These are phyloP conservation scores for Melitaea athalia DNA, from an alignment of 2,888 invertebrate genomes.

Conservation along the genomic window DNA sequence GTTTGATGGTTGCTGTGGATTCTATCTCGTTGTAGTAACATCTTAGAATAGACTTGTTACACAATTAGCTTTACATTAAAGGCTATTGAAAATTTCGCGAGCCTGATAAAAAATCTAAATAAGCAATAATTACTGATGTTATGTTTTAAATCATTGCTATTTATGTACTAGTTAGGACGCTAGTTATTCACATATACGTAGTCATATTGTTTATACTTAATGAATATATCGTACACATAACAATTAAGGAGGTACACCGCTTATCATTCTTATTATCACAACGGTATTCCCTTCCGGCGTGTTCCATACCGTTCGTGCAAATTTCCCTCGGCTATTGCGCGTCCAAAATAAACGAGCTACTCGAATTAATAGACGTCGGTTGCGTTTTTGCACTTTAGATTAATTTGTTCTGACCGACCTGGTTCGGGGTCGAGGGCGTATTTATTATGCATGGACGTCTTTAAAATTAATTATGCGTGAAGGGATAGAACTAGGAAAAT, in stretches of 20 bases:
- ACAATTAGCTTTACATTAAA: no score
- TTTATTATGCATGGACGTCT: conserved; percentile 16
- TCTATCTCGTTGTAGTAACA: no score
- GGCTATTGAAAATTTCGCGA: no score
- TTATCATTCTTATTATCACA: conserved; percentile 18
- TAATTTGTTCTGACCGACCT: conserved; percentile 27
- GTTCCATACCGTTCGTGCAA: conserved; percentile 14
- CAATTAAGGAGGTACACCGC: conserved; percentile 1
- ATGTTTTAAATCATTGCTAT: no score
- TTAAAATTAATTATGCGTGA: conserved; percentile 7
- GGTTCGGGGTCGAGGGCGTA: conserved; percentile 2
- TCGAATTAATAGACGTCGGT: conserved; percentile 19
- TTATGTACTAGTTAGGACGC: no score
- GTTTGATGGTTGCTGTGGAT: no score
- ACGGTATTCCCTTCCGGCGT: conserved; percentile 13
- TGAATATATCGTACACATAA: neutral
- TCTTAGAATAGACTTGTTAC: no score
- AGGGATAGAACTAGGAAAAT: conserved; percentile 2
- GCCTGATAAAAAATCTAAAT: no score
- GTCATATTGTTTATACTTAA: neutral
- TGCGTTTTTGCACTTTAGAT: conserved; percentile 27
- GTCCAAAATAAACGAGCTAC: conserved; percentile 24
- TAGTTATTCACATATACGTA: no score
- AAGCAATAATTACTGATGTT: no score
- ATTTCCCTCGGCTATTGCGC: conserved; percentile 25